These are phyloP conservation scores for Napeogenes inachia DNA, from an alignment of 2,888 invertebrate species.

Conservation along the genomic window DNA sequence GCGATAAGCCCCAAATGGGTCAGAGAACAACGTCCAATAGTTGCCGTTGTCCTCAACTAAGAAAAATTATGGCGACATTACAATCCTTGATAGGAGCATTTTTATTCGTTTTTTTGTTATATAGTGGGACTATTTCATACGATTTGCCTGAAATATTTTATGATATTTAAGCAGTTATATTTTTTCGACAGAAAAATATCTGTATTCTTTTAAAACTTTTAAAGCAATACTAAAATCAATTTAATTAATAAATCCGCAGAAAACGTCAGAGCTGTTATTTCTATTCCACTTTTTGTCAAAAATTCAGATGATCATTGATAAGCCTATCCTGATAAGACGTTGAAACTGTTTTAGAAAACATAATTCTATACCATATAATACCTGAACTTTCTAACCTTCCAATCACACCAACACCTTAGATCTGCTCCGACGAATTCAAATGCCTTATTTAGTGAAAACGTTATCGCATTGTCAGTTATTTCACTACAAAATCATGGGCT, in stretches of 20 bases:
- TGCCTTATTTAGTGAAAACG: neutral
- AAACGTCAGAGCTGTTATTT: no score
- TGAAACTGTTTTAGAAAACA: no score
- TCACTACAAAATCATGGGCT: constrained; percentile 45
- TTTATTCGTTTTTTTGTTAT: constrained; percentile 27
- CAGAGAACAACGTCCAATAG: constrained; percentile 31
- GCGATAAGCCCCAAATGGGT: constrained; percentile 31
- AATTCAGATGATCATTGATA: no score
- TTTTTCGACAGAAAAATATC: neutral
- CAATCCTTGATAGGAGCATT: constrained; percentile 30
- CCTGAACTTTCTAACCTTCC: constrained; percentile 2
- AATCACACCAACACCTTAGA: neutral
- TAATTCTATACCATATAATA: neutral
- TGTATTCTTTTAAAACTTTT: no score
- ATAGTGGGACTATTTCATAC: constrained; percentile 15
- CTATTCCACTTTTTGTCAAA: no score
- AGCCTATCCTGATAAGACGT: neutral
- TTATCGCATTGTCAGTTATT: constrained; percentile 33
- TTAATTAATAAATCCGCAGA: no score
- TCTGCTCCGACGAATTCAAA: constrained; percentile 2
- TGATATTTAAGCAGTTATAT: constrained; percentile 10
- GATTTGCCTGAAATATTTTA: constrained; percentile 17
- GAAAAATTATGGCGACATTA: constrained; percentile 33
- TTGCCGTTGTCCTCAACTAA: constrained; percentile 26
- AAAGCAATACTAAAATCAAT: no score